A percentile compares a stretch with the other conserved stretches of the same genome.
Evolutionary conservation across 1,140 invertebrate species (phyloP).

Genomic region (Drosophila miranda): DNA sequence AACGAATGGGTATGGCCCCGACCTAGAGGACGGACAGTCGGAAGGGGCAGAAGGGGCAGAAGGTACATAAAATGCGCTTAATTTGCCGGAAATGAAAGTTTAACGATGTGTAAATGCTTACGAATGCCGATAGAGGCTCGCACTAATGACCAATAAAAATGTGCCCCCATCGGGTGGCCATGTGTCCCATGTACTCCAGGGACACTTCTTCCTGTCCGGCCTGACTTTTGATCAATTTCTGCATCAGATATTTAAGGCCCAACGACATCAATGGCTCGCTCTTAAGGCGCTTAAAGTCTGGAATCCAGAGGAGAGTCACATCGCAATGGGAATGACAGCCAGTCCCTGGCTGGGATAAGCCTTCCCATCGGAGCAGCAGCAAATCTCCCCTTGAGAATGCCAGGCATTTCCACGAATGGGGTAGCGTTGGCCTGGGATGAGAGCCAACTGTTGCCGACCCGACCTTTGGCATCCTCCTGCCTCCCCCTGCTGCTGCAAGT

Average conservation of each 20-base stretch:
- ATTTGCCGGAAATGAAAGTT: slow-evolving; percentile 81
- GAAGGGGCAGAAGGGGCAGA: slow-evolving; percentile 21
- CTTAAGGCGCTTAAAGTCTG: slow-evolving; percentile 33
- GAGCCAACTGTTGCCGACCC: slow-evolving; percentile 39
- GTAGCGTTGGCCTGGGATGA: too few species aligned
- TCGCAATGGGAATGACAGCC: slow-evolving; percentile 11
- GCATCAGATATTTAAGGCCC: slow-evolving; percentile 57
- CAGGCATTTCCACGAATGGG: slow-evolving; percentile 5
- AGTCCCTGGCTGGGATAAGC: slow-evolving; percentile 7
- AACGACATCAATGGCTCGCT: slow-evolving; percentile 29
- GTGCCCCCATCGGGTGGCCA: slow-evolving; percentile 22
- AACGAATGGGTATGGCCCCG: slow-evolving; percentile 43
- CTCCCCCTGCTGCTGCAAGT: neutral
- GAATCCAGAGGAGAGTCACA: slow-evolving; percentile 8
- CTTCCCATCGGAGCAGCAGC: neutral
- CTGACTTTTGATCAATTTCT: slow-evolving; percentile 76
- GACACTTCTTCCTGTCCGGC: neutral
- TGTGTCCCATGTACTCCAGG: slow-evolving; percentile 3
- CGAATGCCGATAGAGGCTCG: slow-evolving; percentile 77
- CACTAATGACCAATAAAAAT: slow-evolving; percentile 81
- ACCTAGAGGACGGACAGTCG: neutral
- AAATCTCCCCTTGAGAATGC: slow-evolving; percentile 25
- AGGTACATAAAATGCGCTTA: slow-evolving; percentile 78
- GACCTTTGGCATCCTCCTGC: slow-evolving; percentile 2
- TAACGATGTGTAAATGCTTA: slow-evolving; percentile 81